These are phyloP conservation scores for Luscinia megarhynchos DNA, from an alignment of 2,797 vertebrate genomes.

Conservation along the genomic window DNA sequence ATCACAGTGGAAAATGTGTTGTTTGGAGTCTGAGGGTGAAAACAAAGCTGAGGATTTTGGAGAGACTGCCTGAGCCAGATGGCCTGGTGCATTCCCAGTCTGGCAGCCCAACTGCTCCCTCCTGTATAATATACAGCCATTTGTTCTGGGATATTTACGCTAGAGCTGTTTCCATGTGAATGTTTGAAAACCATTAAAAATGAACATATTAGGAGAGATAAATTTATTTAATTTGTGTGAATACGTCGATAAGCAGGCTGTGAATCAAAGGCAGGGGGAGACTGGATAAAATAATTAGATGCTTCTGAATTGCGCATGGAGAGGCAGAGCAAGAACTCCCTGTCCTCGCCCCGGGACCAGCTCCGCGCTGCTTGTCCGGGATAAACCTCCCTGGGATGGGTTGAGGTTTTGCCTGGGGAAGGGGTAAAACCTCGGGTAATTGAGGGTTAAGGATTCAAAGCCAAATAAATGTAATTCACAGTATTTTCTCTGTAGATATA, in stretches of 20 bases:
- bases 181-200: conserved; percentile 87
- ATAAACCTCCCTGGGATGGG: background rate
- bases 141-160: conserved; percentile 88
- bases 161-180: conserved; percentile 88
- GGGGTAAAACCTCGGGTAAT: background rate
- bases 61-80: conserved; percentile 93
- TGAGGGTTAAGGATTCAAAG: conserved; percentile 45
- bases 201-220: conserved; percentile 82
- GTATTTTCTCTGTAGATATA: conserved; percentile 49
- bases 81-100: conserved; percentile 94
- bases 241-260: conserved; percentile 67
- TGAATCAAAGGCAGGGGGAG: conserved; percentile 55
- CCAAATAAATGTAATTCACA: conserved; percentile 42
- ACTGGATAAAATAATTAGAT: conserved; percentile 65
- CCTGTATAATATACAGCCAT: conserved; percentile 87
- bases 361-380: background rate
- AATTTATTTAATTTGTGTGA: conserved; percentile 81
- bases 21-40: conserved; percentile 88
- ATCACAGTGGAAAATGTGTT: conserved; percentile 89
- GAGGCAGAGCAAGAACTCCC: conserved; percentile 53
- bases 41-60: conserved; percentile 97
- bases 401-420: background rate
- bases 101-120: conserved; percentile 97
- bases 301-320: conserved; percentile 58
- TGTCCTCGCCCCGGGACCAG: background rate